phyloP scores from a whole-genome alignment of 1,140 invertebrate species.

The Plodia interpunctella region DNA sequence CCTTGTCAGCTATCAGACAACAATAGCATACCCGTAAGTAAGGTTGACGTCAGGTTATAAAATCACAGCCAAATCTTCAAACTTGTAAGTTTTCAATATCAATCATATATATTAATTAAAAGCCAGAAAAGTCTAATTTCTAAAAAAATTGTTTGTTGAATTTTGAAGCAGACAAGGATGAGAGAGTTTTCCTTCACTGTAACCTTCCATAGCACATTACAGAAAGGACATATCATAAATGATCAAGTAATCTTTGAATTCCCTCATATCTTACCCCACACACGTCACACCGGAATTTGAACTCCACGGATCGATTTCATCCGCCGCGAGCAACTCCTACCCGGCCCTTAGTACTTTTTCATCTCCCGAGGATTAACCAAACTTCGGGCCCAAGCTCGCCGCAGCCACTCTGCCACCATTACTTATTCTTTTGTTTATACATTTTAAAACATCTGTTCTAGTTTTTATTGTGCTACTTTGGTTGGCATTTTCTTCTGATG shows the following conservation, averaged over 20 bases:
- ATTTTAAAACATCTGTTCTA: slow-evolving; percentile 8
- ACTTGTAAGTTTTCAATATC: too few species aligned
- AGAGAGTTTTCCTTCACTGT: too few species aligned
- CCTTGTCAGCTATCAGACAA: too few species aligned
- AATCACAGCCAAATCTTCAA: too few species aligned
- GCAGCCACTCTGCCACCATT: neutral
- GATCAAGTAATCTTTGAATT: neutral
- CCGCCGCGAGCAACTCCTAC: slow-evolving; percentile 47
- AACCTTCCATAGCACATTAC: neutral
- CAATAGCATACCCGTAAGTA: too few species aligned
- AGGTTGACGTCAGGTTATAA: too few species aligned
- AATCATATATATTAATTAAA: too few species aligned
- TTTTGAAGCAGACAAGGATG: too few species aligned
- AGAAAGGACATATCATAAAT: too few species aligned
- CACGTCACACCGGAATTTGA: slow-evolving; percentile 40
- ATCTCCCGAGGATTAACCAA: slow-evolving; percentile 63
- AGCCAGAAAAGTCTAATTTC: too few species aligned
- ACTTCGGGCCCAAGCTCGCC: slow-evolving; percentile 33
- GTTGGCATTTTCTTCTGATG: too few species aligned
- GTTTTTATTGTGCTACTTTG: neutral
- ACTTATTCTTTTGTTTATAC: slow-evolving; percentile 11
- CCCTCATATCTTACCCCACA: slow-evolving; percentile 23
- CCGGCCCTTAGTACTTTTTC: slow-evolving; percentile 64
- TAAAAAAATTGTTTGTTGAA: too few species aligned
- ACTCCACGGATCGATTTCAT: slow-evolving; percentile 52